Conservation (phyloP, 2,113 vertebrate species). For the Psammodynastes pulverulentus region DNA sequence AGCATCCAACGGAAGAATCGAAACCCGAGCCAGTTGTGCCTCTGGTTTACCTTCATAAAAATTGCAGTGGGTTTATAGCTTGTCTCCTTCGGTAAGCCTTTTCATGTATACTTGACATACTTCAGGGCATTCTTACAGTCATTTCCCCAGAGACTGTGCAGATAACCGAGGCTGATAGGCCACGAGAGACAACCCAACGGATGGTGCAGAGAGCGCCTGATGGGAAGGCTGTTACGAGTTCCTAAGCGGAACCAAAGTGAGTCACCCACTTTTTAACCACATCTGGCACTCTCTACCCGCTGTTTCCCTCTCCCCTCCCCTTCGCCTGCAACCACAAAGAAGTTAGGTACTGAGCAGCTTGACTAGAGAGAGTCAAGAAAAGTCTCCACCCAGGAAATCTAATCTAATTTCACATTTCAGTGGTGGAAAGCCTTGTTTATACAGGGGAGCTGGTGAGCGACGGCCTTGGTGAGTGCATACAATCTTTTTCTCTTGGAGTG, state of each 20-base stretch:
- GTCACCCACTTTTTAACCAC: neutral
- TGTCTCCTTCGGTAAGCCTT: neutral
- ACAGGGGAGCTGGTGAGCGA: neutral
- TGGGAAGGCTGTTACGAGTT: neutral
- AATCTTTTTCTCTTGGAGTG: neutral
- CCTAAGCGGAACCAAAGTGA: neutral
- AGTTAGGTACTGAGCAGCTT: neutral
- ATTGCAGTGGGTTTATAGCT: constrained; percentile 2
- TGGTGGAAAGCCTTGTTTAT: neutral
- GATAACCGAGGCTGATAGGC: neutral
- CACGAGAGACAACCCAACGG: neutral
- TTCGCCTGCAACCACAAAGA: neutral
- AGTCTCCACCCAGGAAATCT: constrained; percentile 27
- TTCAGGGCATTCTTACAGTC: neutral
- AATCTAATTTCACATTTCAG: constrained; percentile 15
- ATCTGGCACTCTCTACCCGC: no score
- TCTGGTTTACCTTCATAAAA: constrained; percentile 16
- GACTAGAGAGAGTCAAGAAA: neutral
- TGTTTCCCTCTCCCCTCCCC: neutral
- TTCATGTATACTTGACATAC: neutral
- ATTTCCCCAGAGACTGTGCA: neutral
- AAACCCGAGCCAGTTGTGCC: neutral
- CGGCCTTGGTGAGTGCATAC: neutral
- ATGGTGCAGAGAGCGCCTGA: neutral
- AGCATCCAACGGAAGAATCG: neutral